These are phyloP conservation scores for Rafetus swinhoei DNA, from an alignment of 2,113 vertebrate genomes.

Conservation along the genomic window DNA sequence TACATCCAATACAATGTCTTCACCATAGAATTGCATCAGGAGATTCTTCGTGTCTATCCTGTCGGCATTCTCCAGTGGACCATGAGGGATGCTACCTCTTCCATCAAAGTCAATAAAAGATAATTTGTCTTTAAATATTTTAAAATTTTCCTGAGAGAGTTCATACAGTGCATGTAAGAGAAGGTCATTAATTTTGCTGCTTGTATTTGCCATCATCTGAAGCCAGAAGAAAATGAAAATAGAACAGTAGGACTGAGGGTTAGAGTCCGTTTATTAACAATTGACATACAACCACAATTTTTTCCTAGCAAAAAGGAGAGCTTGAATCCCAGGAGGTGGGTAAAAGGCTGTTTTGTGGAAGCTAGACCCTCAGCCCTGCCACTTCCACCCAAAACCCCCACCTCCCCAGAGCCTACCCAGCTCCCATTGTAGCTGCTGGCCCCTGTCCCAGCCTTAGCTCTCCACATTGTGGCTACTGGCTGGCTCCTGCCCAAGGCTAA, in stretches of 20 bases:
- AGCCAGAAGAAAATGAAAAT: background rate
- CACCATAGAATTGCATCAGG: background rate
- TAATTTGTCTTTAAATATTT: conserved; percentile 4
- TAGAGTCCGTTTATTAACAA: background rate
- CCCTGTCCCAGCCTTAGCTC: too few species aligned
- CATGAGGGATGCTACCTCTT: background rate
- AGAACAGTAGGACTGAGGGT: background rate
- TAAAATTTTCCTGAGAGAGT: background rate
- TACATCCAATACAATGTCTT: background rate
- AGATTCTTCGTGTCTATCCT: background rate
- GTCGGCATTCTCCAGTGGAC: background rate
- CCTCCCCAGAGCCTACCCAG: too few species aligned
- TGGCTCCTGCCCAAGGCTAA: too few species aligned
- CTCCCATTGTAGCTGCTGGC: too few species aligned
- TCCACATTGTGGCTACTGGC: too few species aligned
- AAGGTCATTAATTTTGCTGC: background rate
- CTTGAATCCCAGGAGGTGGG: too few species aligned
- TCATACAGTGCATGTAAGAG: background rate
- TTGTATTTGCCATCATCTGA: background rate
- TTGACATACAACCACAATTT: too few species aligned
- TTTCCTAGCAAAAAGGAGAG: too few species aligned
- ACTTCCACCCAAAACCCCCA: too few species aligned
- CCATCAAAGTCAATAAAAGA: background rate
- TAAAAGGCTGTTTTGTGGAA: too few species aligned
- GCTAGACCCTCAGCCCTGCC: too few species aligned